A percentile compares a stretch with the other conserved stretches of the same genome.
Conservation (phyloP, 2,797 vertebrate species). For the Octomys mimax region DNA sequence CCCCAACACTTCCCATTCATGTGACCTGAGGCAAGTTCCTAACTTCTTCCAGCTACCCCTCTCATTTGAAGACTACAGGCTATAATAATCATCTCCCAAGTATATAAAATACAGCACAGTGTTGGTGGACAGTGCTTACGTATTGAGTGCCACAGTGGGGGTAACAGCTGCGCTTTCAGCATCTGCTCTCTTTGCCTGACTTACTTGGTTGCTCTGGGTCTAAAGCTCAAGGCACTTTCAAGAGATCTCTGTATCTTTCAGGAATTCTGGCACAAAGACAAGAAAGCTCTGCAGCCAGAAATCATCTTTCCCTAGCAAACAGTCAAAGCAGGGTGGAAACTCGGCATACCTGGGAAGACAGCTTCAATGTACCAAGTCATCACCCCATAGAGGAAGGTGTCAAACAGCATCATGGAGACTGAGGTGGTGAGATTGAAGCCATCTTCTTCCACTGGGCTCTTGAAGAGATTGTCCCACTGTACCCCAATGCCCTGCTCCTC, state of each 20-base stretch:
- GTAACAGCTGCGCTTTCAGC: neutral
- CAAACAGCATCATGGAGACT: constrained; percentile 96
- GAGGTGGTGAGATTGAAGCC: constrained; percentile 96
- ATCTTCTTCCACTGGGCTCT: constrained; percentile 95
- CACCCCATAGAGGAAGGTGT: constrained; percentile 94
- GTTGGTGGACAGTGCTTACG: neutral
- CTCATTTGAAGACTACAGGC: neutral
- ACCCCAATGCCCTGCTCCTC: constrained; percentile 98
- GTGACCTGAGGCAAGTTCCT: neutral
- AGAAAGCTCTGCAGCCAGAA: neutral
- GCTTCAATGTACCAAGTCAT: constrained; percentile 99
- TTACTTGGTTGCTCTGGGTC: neutral
- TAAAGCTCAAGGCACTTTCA: neutral
- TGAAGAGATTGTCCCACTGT: constrained; percentile 97
- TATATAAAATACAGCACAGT: neutral
- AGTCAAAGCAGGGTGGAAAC: neutral
- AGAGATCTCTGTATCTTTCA: neutral
- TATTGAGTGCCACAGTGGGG: accelerated
- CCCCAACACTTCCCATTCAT: neutral
- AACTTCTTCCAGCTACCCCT: neutral
- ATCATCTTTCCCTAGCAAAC: neutral
- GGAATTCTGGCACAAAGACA: neutral
- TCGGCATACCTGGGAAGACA: constrained; percentile 95
- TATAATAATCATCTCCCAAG: neutral
- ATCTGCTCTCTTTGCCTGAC: neutral